Evolutionary conservation across 2,113 vertebrate genomes (phyloP), one percentile per base, ranked within the genome.

Genomic region (Pteruthius melanotis): DNA sequence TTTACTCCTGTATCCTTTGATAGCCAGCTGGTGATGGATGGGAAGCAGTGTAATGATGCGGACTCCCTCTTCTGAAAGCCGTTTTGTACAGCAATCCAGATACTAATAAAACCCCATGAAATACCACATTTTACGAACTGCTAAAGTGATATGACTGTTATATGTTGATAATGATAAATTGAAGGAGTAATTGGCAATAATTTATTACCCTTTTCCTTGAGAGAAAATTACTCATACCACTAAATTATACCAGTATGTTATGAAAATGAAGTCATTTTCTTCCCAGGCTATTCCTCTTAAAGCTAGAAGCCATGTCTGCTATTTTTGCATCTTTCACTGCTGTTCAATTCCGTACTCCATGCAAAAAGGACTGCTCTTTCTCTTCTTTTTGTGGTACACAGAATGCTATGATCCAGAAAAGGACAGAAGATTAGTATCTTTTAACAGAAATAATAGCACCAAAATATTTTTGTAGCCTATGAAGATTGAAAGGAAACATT

Each of bases 51-150:
- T 52, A 95, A 91, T 63, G 90, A 88, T 63, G 61, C 27, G 42
- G 66, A 31, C 50, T 83, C 45, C 39, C 47, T 94, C 33, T 66
- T 95, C 60, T 59, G 54, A 83, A 90, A 72, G 63, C 63, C 5
- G 2, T 74, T 95, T 83, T 63, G 85, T 68, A 76, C 37, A 90
- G 54, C 82, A 87, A 88, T 66, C 35, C 66, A 86, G 59, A 88
- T 63, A 93, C 70, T 83, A 94, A 95, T 93, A 95, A 96, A 97
- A 88, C 70, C 42, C 63, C 90, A 57, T 80, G 83, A 94, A 93
- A 91, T 72, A 83, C 78, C 49, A 56, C 84, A 65, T 61, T 87
- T 94, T 80, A 96, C 0, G 4, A 88, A 95, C 87, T 66, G 82
- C 63, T 88, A 19, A 90, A 93, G 63, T 47, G 89, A 90, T 91